Base-by-base conservation (phyloP, 1,140 invertebrate genomes). In the Drosophila melanica region DNA sequence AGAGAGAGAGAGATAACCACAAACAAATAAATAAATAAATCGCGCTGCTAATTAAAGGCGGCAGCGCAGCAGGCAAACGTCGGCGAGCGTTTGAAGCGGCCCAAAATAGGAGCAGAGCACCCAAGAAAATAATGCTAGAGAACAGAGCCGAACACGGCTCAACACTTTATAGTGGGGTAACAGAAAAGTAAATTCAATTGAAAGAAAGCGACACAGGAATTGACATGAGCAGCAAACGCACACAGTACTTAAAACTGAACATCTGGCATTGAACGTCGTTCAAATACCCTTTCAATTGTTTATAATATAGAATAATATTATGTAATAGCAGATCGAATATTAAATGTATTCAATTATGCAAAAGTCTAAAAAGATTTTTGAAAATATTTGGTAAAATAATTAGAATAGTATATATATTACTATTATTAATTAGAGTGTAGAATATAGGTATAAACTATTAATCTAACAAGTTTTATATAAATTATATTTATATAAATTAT, bases 21-120 rank as follows among this genome's bases (percentile, higher is more conserved):
- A 60, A 60, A 82, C 65, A 87, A 86, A 75, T 82, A 82, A 87
- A 86, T 82, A 86, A 86, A 87, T 87, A 89, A 89, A 89, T 89
- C 74, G 79, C 69, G 53, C 84, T 84, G 85, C 84, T 89, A 89
- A 89, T 89, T 89, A 89, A 87, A 89, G 84, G 76, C 82, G 73
- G 73, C 67, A 44, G 59, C 30, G 27, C 53, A 39, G 50, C 53
- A 50, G 10, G 10, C 54, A 45, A 47, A 57, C 12, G 23, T 57
- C 44, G 75, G 60, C 69, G 65, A 58, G 9, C 73, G 70, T 85
- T 81, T 85, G 82, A 86, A 75, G 81, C 76, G 39, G 62, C 63
- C 59, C 70, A 66, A 79, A 84, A 84, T 69, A 84, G 78, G 75
- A 82, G 75, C 69, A 82, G 59, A 66, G 65, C 48, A 66, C 37